Conservation (phyloP, 37 sponge, comb jelly and placozoan species). For the Aplysina aerophoba region DNA sequence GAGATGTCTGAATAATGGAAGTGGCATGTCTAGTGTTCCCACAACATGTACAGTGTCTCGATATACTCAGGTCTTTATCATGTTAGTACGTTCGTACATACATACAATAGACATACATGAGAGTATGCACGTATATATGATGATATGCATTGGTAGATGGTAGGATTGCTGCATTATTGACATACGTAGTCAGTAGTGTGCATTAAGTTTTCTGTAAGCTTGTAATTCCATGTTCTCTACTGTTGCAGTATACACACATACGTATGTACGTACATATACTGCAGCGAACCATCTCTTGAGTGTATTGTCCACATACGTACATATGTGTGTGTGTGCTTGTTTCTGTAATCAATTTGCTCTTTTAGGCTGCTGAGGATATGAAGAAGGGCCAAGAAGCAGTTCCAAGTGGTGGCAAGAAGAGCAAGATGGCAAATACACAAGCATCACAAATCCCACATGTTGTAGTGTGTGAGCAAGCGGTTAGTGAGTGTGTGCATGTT, state of each 20-base stretch:
- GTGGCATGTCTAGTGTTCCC: too few relatives aligned
- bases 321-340: background rate
- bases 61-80: background rate
- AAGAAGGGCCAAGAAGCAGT: conserved; percentile 5
- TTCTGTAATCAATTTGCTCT: background rate
- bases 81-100: background rate
- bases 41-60: too few relatives aligned
- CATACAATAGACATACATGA: background rate
- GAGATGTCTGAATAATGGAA: too few relatives aligned
- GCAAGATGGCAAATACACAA: background rate
- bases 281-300: too few relatives aligned
- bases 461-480: conserved; percentile 31
- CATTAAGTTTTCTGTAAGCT: too few relatives aligned
- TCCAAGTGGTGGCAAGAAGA: conserved; percentile 34
- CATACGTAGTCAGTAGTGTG: too few relatives aligned
- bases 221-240: too few relatives aligned
- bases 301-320: too few relatives aligned
- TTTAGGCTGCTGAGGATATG: conserved; percentile 3
- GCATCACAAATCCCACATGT: conserved; percentile 7
- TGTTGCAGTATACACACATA: too few relatives aligned
- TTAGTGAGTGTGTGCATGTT: background rate
- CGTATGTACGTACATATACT: too few relatives aligned
- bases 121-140: background rate
- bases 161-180: background rate
- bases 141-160: background rate